These are phyloP conservation scores for Ceratosolen fusciceps DNA, from an alignment of 1,140 invertebrate genomes.

Conservation along the genomic window DNA sequence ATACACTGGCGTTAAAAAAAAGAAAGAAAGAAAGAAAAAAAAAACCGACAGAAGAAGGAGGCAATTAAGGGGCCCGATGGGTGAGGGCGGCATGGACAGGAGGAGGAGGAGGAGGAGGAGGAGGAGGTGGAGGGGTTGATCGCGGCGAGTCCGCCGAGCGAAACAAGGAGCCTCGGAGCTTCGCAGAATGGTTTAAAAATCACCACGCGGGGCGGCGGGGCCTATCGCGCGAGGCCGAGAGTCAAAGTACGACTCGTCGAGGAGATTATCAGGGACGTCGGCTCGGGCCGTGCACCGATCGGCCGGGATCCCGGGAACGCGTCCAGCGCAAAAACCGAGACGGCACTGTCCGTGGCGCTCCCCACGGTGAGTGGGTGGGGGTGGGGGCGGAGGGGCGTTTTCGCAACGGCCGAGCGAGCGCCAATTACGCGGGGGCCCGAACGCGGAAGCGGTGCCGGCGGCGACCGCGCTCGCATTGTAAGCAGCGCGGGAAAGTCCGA, in stretches of 20 bases:
- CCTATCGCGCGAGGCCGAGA: too few relatives aligned
- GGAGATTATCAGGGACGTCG: neutral
- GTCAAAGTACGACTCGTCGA: too few relatives aligned
- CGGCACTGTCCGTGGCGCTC: too few relatives aligned
- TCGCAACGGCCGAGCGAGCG: slow-evolving; percentile 21
- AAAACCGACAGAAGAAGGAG: neutral
- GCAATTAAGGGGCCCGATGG: neutral
- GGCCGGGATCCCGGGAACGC: neutral
- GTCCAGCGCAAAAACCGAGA: neutral
- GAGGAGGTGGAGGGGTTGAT: neutral
- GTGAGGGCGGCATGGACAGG: too few relatives aligned
- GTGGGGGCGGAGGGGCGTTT: neutral
- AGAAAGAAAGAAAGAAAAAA: too few relatives aligned
- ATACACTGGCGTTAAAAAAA: too few relatives aligned
- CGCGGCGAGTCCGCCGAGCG: neutral
- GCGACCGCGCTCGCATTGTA: neutral
- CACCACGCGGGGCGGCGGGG: neutral
- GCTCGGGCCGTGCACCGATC: neutral
- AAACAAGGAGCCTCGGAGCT: neutral
- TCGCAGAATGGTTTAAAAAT: neutral
- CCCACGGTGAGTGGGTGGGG: too few relatives aligned
- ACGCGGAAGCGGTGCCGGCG: slow-evolving; percentile 18
- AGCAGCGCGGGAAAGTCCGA: slow-evolving; percentile 45
- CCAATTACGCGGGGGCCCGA: slow-evolving; percentile 24
- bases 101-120: slow-evolving; percentile 16